Evolutionary conservation across 2,888 invertebrate species (phyloP), one percentile per base, ranked within the genome.

Genomic region (Aelia acuminata): DNA sequence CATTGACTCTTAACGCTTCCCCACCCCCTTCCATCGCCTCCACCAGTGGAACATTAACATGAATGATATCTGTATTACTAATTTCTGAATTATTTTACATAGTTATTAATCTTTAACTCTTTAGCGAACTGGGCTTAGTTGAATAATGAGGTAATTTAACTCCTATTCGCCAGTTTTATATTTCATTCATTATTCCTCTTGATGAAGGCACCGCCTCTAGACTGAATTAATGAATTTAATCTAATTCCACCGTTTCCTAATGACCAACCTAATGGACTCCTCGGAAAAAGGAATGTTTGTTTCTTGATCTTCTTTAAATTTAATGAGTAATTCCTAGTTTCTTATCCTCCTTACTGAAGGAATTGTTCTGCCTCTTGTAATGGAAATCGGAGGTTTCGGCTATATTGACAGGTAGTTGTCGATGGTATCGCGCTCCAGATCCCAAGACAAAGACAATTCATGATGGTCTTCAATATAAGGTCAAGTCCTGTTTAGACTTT

Each of bases 81-180:
- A 70, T 70, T 70, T 35, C 20, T 70, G 63, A 70, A 70, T 70
- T 35, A 5, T 35, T 70, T 70, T 35, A 35, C 63, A 70, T 70
- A 70, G 18, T 70, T 7, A 70, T 57, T 57, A 57, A 26, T 57
- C 26, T 13, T 63, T 63, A 15, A 63, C 63, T 63, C 15, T 31
- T 63, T 63, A 63, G 15, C 31, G 11, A 31, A 31, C 20, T 35
- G 35, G 31, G 8, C 18, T 70, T 57, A 26, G 13, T 15, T 20
- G 63, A 70, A 35, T 31, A 70, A 70, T 70, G 31, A 70, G 31
- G 3, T 18, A 70, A 70, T 70, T 70, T 70, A 70, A 35, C 63
- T n/a, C n/a, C n/a, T 35, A 1, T 18, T 13, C 31, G 4, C 18
- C 4, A 3, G 35, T 31, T 70, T 70, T 63, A 31, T 63, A 57